A percentile compares a stretch with the other conserved stretches of the same genome.
phyloP scores from a whole-genome alignment of 2,888 invertebrate genomes.

The Microchrysa polita region DNA sequence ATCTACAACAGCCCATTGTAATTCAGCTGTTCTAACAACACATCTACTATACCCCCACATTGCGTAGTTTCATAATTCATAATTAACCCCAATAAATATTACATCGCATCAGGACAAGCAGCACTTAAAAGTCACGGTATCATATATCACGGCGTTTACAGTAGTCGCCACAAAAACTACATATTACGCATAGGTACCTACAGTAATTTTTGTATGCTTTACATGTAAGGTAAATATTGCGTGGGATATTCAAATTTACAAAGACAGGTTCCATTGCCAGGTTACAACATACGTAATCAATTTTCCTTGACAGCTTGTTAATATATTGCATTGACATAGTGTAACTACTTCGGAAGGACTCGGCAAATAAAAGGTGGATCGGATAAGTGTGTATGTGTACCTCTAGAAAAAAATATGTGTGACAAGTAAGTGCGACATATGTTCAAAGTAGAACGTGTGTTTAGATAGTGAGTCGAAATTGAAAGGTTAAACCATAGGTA shows the following conservation, averaged over 20 bases:
- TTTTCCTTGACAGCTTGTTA: conserved; percentile 18
- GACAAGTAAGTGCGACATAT: background rate
- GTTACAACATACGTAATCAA: conserved; percentile 24
- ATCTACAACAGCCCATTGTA: no score
- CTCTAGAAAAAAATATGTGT: background rate
- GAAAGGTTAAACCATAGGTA: conserved; percentile 18
- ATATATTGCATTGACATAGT: conserved; percentile 11
- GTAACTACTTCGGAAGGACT: conserved; percentile 6
- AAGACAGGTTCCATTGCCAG: conserved; percentile 9
- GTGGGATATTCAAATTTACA: conserved; percentile 32
- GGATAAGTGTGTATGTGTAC: background rate
- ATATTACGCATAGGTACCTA: background rate
- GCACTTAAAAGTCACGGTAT: background rate
- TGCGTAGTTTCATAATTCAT: background rate
- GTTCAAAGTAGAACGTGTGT: background rate
- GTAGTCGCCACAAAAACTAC: no score
- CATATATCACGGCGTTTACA: conserved; percentile 9
- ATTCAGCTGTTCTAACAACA: background rate
- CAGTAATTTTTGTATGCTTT: background rate
- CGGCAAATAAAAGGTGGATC: conserved; percentile 19
- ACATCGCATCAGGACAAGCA: background rate
- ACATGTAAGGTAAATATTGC: background rate
- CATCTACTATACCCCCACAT: background rate
- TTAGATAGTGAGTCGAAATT: background rate
- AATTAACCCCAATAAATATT: conserved; percentile 19